Percentiles rank a stretch among this genome's conserved stretches.
Conservation (phyloP, 2,797 vertebrate genomes). For the Trematomus bernacchii region DNA sequence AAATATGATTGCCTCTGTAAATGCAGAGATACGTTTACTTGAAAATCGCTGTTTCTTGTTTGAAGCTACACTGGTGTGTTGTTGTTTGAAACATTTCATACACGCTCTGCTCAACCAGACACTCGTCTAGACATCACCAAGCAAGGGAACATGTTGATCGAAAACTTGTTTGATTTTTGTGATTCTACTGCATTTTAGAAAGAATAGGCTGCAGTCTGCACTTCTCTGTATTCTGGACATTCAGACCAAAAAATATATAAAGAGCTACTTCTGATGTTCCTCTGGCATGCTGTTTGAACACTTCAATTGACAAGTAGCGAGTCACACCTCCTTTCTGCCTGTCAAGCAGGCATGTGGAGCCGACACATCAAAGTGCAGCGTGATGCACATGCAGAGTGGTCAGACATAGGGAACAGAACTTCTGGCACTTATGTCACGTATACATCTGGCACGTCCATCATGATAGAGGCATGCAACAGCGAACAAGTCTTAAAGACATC, state of each 20-base stretch:
- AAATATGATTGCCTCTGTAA: neutral
- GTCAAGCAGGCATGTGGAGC: conserved; percentile 45
- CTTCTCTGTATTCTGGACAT: neutral
- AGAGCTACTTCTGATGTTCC: conserved; percentile 18
- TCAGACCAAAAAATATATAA: neutral
- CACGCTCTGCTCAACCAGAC: neutral
- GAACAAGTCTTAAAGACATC: conserved; percentile 33
- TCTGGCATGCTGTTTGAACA: conserved; percentile 37
- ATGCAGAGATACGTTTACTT: neutral
- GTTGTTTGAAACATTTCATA: conserved; percentile 15
- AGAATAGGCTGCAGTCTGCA: neutral
- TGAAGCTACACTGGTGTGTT: conserved; percentile 1
- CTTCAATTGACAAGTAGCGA: conserved; percentile 36
- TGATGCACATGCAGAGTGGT: conserved; percentile 32
- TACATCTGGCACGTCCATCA: conserved; percentile 70
- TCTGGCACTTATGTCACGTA: conserved; percentile 41
- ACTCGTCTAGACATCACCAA: neutral
- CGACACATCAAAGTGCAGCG: conserved; percentile 55
- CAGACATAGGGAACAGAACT: conserved; percentile 37
- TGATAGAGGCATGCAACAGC: conserved; percentile 52
- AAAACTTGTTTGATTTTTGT: conserved; percentile 15
- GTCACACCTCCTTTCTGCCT: conserved; percentile 31
- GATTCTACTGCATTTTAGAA: conserved; percentile 15
- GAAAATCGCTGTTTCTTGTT: neutral
- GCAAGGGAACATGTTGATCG: conserved; percentile 2